Evolutionary conservation across 2,113 vertebrate species (phyloP).

Genomic region (Urocolius indicus): DNA sequence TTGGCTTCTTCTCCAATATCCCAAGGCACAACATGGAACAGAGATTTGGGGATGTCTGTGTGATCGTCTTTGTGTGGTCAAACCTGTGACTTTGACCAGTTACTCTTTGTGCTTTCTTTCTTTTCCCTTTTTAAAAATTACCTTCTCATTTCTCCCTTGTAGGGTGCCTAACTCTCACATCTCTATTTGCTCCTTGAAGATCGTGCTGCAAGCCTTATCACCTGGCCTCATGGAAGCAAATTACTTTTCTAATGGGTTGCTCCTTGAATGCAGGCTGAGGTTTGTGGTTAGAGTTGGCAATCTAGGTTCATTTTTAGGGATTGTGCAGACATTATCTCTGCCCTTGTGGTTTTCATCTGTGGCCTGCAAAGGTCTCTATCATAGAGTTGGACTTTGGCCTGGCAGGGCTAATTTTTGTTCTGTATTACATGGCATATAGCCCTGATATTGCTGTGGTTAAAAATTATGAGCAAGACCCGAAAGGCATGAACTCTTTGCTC

Average conservation of each 20-base stretch:
- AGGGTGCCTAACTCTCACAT: neutral
- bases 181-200: neutral
- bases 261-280: neutral
- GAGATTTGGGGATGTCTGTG: neutral
- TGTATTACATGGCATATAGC: neutral
- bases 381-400: neutral
- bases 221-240: neutral
- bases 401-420: neutral
- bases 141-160: neutral
- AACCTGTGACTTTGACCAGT: neutral
- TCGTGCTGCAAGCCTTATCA: neutral
- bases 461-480: neutral
- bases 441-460: neutral
- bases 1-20: neutral
- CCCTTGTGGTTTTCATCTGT: neutral
- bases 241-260: neutral
- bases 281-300: neutral
- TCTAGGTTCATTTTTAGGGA: neutral
- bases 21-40: rapidly evolving
- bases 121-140: neutral
- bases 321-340: neutral
- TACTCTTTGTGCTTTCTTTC: neutral
- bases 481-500: neutral
- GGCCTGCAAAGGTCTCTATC: neutral
- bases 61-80: neutral